Base-by-base conservation (phyloP, 2,113 vertebrate species). In the Nothoprocta perdicaria region DNA sequence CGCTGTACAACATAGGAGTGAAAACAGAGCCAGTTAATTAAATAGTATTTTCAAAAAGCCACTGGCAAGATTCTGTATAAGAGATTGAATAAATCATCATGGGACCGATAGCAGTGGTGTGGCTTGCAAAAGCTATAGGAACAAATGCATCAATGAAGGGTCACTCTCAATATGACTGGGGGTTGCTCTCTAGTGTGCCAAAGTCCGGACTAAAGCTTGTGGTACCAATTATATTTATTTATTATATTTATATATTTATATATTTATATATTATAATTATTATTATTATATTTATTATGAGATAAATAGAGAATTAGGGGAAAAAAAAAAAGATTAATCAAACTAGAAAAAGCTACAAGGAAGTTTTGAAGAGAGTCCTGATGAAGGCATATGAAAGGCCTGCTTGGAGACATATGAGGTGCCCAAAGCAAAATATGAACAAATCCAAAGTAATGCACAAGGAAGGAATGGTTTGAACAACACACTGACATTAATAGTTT, bases 21-120 rank as follows among this genome's bases (percentile, higher is more conserved):
- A 57, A 82, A 94, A 60, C 12, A 93, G 55, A 89, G 53, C 14
- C 40, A 73, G n/a, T 26, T 10, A 45, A 60, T 38, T 84, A 84
- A 86, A 58, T 50, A 92, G 58, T 46, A 76, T 27, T 85, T 82
- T 94, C 74, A 73, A 87, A 85, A 76, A 73, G 45, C 31, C 78
- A 50, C 27, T 85, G 60, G n/a, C 41, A 87, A 65, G 76, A 10
- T 16, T 74, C 45, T 74, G 9, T 62, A 80, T 21, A 48, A 86
- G 50, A 46, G 69, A 50, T 27, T 53, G 66, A 89, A 79, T 74
- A 85, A 88, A 90, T 74, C 45, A 67, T 7, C 4, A 50, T 11
- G 11, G 77, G 76, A 84, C 86, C 93, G 74, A 91, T 29, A 92
- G 65, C 53, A 88, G 77, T 46, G 67, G 46, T 13, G 9, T 1